Evolutionary conservation across 2,113 vertebrate genomes (phyloP).

Genomic region (Dunckerocampus dactyliophorus): DNA sequence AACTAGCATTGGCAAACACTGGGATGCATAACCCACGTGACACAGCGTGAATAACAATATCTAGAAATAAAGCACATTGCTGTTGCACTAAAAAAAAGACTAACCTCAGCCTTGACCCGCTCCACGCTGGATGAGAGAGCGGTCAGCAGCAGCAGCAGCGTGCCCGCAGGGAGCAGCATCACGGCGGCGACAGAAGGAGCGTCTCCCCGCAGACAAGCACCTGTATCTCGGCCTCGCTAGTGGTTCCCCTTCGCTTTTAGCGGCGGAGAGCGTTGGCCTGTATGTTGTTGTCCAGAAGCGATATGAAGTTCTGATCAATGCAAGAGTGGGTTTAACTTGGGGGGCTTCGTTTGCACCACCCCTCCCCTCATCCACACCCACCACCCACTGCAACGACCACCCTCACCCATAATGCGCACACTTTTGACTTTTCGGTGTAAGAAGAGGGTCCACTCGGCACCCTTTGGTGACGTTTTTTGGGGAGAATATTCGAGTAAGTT

Average conservation of each 20-base stretch:
- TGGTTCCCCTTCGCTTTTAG: constrained; percentile 33
- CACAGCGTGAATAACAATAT: background rate
- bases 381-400: constrained; percentile 58
- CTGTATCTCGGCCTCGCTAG: constrained; percentile 21
- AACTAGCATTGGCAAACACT: background rate
- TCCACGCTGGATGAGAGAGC: constrained; percentile 45
- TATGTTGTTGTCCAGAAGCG: constrained; percentile 70
- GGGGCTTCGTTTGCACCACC: constrained; percentile 62
- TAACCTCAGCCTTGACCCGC: constrained; percentile 63
- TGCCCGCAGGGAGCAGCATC: constrained; percentile 55
- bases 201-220: constrained; percentile 39
- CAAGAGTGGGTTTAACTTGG: constrained; percentile 51
- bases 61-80: background rate
- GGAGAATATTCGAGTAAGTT: constrained; percentile 22
- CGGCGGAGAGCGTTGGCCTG: constrained; percentile 53
- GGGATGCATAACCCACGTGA: too few species aligned
- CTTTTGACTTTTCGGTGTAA: constrained; percentile 60
- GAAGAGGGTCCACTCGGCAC: constrained; percentile 59
- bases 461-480: constrained; percentile 38
- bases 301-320: constrained; percentile 65
- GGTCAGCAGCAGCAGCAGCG: constrained; percentile 58
- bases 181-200: constrained; percentile 25
- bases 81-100: constrained; percentile 5
- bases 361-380: constrained; percentile 46
- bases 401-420: constrained; percentile 62